Evolutionary conservation across 2,888 invertebrate species (phyloP).

Genomic region (Coecobrya sp.): DNA sequence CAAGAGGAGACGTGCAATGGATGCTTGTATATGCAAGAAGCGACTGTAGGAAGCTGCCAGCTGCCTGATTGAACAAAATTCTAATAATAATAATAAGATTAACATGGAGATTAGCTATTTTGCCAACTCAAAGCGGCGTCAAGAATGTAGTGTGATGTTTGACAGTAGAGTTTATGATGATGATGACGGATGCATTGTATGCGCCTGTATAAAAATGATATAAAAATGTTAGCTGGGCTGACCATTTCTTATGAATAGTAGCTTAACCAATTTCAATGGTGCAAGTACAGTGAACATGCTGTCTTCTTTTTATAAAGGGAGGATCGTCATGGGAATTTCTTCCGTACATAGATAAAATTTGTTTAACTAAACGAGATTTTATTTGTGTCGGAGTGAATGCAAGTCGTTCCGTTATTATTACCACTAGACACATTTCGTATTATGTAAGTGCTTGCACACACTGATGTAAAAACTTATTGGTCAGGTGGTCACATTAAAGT

Average conservation of each 20-base stretch:
- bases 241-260: not conserved
- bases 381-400: slow-evolving; percentile 4
- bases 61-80: not conserved
- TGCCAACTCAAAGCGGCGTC: not conserved
- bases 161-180: not conserved
- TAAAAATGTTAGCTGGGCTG: not conserved
- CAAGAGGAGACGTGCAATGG: not conserved
- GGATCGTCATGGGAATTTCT: slow-evolving; percentile 46
- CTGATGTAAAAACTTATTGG: slow-evolving; percentile 21
- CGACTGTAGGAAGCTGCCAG: not conserved
- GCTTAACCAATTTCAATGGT: too few species aligned
- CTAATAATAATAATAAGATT: slow-evolving; percentile 18
- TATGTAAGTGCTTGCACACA: slow-evolving; percentile 45
- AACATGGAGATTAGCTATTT: not conserved
- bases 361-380: slow-evolving; percentile 44
- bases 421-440: slow-evolving; percentile 29
- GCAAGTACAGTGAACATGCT: not conserved
- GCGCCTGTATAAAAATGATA: not conserved
- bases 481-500: slow-evolving; percentile 57
- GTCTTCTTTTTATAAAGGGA: not conserved
- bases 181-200: not conserved
- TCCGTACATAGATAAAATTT: slow-evolving; percentile 1
- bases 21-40: not conserved
- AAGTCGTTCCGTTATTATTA: slow-evolving; percentile 47
- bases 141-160: not conserved